Conservation (phyloP, 2,113 vertebrate species). For the Menura novaehollandiae region DNA sequence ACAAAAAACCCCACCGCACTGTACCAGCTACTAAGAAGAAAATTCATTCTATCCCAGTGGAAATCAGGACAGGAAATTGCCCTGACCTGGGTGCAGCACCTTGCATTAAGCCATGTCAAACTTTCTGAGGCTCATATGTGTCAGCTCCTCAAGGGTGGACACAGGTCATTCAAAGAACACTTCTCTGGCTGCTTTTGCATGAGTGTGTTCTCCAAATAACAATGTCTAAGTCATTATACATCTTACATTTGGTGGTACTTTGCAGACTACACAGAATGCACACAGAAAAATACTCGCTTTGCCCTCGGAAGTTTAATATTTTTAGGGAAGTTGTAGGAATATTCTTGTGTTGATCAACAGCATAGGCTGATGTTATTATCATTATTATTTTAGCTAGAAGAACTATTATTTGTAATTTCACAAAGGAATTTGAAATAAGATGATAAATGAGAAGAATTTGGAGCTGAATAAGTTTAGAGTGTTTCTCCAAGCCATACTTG, state of each 20-base stretch:
- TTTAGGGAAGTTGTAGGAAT: fast-evolving
- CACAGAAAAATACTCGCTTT: not conserved
- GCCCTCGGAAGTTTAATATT: not conserved
- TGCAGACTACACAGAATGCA: not conserved
- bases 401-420: not conserved
- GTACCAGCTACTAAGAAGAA: not conserved
- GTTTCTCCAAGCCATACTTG: not conserved
- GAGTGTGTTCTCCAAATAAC: not conserved
- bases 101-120: not conserved
- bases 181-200: not conserved
- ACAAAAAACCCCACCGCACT: not conserved
- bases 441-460: not conserved
- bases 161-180: not conserved
- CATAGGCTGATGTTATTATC: not conserved
- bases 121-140: not conserved
- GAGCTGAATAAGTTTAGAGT: not conserved
- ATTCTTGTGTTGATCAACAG: not conserved
- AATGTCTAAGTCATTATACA: not conserved
- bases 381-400: not conserved
- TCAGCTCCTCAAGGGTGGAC: not conserved
- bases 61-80: not conserved
- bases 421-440: not conserved
- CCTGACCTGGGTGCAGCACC: fast-evolving
- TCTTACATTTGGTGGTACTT: not conserved
- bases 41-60: not conserved